phyloP scores from a whole-genome alignment of 2,797 vertebrate species.

The Pteronotus mesoamericanus region DNA sequence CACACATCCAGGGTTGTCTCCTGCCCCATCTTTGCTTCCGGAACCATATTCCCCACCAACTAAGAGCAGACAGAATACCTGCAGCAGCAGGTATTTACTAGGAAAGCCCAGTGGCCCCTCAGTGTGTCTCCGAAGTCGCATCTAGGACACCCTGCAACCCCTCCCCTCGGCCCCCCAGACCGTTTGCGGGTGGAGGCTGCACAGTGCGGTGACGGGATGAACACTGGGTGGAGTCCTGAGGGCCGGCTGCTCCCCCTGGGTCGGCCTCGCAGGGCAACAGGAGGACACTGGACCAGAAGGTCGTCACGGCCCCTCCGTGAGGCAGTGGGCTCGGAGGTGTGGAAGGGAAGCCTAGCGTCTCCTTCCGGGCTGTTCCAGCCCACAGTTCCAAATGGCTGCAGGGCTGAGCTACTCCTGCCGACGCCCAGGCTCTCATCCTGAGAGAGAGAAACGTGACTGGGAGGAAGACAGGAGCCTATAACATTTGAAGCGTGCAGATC shows the following conservation, averaged over 20 bases:
- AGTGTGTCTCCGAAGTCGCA: background rate
- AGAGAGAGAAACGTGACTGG: background rate
- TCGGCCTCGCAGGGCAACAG: fast-evolving
- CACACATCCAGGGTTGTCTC: background rate
- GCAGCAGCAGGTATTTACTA: background rate
- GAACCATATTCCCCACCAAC: background rate
- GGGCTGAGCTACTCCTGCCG: background rate
- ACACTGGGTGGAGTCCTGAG: background rate
- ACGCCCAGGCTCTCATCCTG: fast-evolving
- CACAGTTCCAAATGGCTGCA: background rate
- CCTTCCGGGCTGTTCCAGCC: background rate
- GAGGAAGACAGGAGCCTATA: background rate
- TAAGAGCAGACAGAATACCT: background rate
- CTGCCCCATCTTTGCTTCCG: fast-evolving
- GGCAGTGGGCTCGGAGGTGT: background rate
- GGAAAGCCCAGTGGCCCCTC: background rate
- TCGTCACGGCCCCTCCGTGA: background rate
- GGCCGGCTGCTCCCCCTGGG: fast-evolving
- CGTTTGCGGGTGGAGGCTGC: fast-evolving
- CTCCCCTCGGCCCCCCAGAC: background rate
- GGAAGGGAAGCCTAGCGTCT: background rate
- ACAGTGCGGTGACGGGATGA: fast-evolving
- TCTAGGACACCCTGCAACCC: too few species aligned
- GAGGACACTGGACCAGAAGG: background rate
- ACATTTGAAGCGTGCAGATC: background rate